phyloP scores from a whole-genome alignment of 2,797 vertebrate species.

The Ceryle rudis region DNA sequence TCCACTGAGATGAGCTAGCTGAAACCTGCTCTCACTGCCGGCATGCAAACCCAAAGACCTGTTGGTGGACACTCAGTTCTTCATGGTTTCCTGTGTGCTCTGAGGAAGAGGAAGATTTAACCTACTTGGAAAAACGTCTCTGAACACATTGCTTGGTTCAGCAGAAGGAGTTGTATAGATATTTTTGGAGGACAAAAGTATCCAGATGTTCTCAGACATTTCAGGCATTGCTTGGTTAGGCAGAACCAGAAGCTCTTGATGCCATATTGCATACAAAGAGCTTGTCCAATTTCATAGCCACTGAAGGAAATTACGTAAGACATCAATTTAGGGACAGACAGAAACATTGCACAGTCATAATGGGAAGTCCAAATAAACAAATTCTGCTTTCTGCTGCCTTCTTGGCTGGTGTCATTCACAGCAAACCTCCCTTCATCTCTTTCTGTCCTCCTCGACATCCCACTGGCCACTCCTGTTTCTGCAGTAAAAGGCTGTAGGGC shows the following conservation, averaged over 20 bases:
- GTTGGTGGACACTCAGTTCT: background rate
- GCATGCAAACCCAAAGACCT: background rate
- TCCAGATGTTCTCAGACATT: background rate
- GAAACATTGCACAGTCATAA: background rate
- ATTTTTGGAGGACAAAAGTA: background rate
- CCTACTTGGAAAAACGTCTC: background rate
- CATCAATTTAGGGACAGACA: background rate
- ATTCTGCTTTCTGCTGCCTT: background rate
- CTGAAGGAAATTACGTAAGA: background rate
- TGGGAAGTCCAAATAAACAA: background rate
- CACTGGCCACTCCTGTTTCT: no score
- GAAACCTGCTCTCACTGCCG: background rate
- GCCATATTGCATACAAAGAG: background rate
- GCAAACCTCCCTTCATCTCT: background rate
- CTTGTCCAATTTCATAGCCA: background rate
- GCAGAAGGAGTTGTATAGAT: background rate
- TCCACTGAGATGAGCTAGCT: background rate
- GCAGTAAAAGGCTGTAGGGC: background rate
- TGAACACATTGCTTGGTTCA: background rate
- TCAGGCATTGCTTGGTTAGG: background rate
- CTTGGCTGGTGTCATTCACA: background rate
- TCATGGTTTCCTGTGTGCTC: background rate
- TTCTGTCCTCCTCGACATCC: background rate
- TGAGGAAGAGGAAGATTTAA: background rate
- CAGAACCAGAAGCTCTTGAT: background rate